phyloP scores from a whole-genome alignment of 2,113 vertebrate genomes.

The Phrynocephalus versicolor region DNA sequence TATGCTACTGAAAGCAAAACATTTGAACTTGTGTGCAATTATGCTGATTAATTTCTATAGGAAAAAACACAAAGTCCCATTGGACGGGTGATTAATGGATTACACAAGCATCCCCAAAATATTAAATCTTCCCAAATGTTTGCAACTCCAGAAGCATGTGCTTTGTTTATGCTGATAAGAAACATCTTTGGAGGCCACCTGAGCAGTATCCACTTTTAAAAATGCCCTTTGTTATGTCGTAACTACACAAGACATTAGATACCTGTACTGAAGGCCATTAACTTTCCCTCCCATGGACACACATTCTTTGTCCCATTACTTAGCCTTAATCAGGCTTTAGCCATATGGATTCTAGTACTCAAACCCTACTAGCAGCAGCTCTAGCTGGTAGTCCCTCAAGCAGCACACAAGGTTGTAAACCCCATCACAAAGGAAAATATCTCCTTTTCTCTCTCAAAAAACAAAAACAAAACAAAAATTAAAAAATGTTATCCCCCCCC shows the following conservation, averaged over 20 bases:
- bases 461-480: no score
- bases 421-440: conserved; percentile 54
- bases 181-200: conserved; percentile 29
- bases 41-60: conserved; percentile 36
- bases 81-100: conserved; percentile 68
- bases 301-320: conserved; percentile 60
- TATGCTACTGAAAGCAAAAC: conserved; percentile 59
- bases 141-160: conserved; percentile 51
- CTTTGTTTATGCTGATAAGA: conserved; percentile 53
- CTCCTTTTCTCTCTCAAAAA: conserved; percentile 51
- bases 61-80: conserved; percentile 62
- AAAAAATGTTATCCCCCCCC: conserved; percentile 55
- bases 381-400: conserved; percentile 64
- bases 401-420: conserved; percentile 64
- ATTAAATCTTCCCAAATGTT: conserved; percentile 48
- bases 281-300: conserved; percentile 49
- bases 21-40: conserved; percentile 64
- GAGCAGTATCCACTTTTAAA: conserved; percentile 55
- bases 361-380: conserved; percentile 65
- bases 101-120: conserved; percentile 49
- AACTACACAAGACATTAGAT: conserved; percentile 31
- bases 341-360: conserved; percentile 53
- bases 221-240: conserved; percentile 55
- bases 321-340: conserved; percentile 58
- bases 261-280: conserved; percentile 58